Evolutionary conservation across 2,888 invertebrate species (phyloP), one percentile per base, ranked within the genome.

Genomic region (Xestia c-nigrum): DNA sequence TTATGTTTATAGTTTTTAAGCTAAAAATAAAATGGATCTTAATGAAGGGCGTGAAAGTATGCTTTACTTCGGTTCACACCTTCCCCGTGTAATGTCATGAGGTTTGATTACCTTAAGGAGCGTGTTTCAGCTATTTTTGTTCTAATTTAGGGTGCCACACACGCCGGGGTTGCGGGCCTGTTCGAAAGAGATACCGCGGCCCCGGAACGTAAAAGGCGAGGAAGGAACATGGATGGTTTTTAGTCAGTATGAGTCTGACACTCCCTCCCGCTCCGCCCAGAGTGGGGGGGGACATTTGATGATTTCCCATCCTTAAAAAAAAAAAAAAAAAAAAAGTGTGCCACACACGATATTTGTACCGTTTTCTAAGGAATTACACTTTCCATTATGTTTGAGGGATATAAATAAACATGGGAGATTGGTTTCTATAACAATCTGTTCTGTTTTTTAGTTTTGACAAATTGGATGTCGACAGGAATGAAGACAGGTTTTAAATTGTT

Each of bases 31-130:
- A 91, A 84, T 76, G 72, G 74, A 66, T 79, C 78, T 85, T 90
- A 93, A 92, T 89, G 93, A 92, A 92, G 94, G 93, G 93, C 90
- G 91, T 89, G 89, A 90, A 91, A 87, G 91, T 90, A 85, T 95
- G 96, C 91, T 92, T 93, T 91, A 87, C 92, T 89, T 96, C 94
- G 88, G 89, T 93, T 95, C 93, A 93, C 96, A 96, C 96, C 91
- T 95, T 93, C 89, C 93, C 94, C 94, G 95, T 94, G 95, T 94
- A 78, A 68, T 95, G 95, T 94, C 95, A 91, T 94, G 94, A 91
- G 90, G 88, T 92, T 93, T 94, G 93, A 95, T 95, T 95, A 95
- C 94, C 92, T 94, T 86, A 90, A 90, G 89, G 89, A 92, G 89
- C 89, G 89, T 88, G 88, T 88, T 87, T 77, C 85, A 83, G 85